Conservation (phyloP, 2,888 invertebrate species). For the Conops quadrifasciatus region DNA sequence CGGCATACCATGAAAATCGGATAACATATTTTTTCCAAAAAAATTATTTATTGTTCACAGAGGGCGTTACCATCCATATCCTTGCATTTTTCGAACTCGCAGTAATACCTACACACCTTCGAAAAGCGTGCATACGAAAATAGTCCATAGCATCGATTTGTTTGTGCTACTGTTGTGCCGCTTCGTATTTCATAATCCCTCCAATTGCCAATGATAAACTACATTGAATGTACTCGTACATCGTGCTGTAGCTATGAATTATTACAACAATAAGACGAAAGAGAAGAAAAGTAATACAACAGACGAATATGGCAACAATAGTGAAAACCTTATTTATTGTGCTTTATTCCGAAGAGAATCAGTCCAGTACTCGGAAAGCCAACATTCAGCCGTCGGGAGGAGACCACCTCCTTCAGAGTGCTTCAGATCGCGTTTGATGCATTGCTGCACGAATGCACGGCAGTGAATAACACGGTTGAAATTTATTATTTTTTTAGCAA, state of each 20-base stretch:
- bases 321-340: conserved; percentile 16
- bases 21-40: conserved; percentile 63
- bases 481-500: conserved; percentile 21
- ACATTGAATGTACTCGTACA: conserved; percentile 25
- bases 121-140: conserved; percentile 6
- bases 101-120: not conserved
- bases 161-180: conserved; percentile 31
- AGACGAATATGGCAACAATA: not conserved
- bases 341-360: not conserved
- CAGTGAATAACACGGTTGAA: conserved; percentile 6
- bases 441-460: conserved; percentile 24
- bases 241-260: conserved; percentile 36
- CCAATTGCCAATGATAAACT: conserved; percentile 43
- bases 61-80: conserved; percentile 53
- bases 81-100: conserved; percentile 22
- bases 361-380: not conserved
- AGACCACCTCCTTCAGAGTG: not conserved
- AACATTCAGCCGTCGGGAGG: not conserved
- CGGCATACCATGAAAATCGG: conserved; percentile 64
- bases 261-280: conserved; percentile 28
- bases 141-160: conserved; percentile 12
- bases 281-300: conserved; percentile 20
- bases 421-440: conserved; percentile 17
- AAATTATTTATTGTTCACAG: conserved; percentile 62
- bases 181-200: conserved; percentile 39